Conservation (phyloP, 1,140 invertebrate genomes). For the Lordiphosa collinella region DNA sequence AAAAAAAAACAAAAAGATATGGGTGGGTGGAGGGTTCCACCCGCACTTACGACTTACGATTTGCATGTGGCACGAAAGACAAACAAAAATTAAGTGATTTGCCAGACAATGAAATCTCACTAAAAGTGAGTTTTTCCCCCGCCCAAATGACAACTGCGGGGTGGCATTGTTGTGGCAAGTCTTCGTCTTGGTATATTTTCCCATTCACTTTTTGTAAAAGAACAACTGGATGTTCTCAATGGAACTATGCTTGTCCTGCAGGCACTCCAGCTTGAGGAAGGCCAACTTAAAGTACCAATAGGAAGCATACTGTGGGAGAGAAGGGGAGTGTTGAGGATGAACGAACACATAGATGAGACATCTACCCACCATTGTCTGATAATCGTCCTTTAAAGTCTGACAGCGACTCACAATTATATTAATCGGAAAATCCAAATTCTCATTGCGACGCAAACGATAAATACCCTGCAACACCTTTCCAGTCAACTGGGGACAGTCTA, state of each 20-base stretch:
- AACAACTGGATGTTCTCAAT: slow-evolving; percentile 39
- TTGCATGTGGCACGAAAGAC: slow-evolving; percentile 33
- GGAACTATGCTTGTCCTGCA: slow-evolving; percentile 21
- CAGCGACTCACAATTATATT: slow-evolving; percentile 23
- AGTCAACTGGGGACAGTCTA: slow-evolving; percentile 27
- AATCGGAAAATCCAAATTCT: slow-evolving; percentile 18
- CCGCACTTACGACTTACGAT: slow-evolving; percentile 48
- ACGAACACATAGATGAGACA: too few species aligned
- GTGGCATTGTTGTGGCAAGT: slow-evolving; percentile 1
- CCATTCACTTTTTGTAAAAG: slow-evolving; percentile 23
- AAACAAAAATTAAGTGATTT: slow-evolving; percentile 35
- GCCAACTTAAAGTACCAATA: slow-evolving; percentile 29
- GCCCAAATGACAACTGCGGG: slow-evolving; percentile 17
- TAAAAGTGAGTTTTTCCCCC: slow-evolving; percentile 13
- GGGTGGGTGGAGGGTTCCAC: slow-evolving; percentile 12
- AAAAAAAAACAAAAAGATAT: too few species aligned
- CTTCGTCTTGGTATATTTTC: neutral
- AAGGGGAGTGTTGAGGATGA: too few species aligned
- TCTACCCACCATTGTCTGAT: slow-evolving; percentile 22
- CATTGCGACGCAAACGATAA: slow-evolving; percentile 18
- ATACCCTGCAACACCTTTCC: slow-evolving; percentile 28
- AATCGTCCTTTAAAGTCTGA: slow-evolving; percentile 3
- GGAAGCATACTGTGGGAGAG: slow-evolving; percentile 9
- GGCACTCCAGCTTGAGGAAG: slow-evolving; percentile 22
- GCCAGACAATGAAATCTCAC: slow-evolving; percentile 21